phyloP scores from a whole-genome alignment of 2,113 vertebrate species.

The Pica pica region DNA sequence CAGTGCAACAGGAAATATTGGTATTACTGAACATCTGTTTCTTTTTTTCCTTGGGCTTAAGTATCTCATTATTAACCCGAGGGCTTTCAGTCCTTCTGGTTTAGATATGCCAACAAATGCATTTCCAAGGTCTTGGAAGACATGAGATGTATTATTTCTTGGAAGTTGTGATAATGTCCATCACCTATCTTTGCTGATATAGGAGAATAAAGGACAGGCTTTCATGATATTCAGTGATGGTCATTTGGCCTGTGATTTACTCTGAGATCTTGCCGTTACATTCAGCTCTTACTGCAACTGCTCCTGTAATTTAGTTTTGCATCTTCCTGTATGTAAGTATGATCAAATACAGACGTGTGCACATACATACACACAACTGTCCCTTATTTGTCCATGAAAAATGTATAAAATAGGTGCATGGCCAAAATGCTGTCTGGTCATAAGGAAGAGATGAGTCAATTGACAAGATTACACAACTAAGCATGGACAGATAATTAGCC shows the following conservation, averaged over 20 bases:
- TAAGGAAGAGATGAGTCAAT: not conserved
- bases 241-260: not conserved
- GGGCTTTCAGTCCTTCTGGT: not conserved
- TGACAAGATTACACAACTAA: not conserved
- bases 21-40: not conserved
- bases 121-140: not conserved
- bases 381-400: not conserved
- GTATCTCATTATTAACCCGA: not conserved
- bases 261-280: not conserved
- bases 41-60: not conserved
- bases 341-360: not conserved
- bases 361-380: not conserved
- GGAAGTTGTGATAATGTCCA: not conserved
- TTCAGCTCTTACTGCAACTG: not conserved
- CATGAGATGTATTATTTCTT: not conserved
- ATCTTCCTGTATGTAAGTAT: fast-evolving
- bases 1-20: not conserved
- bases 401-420: not conserved
- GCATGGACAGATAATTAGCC: not conserved
- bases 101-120: not conserved
- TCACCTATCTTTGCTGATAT: not conserved
- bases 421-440: not conserved
- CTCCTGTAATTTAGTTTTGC: not conserved
- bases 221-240: not conserved
- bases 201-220: not conserved